Evolutionary conservation across 1,140 invertebrate genomes (phyloP), one percentile per base, ranked within the genome.

Genomic region (Anoplolepis gracilipes): DNA sequence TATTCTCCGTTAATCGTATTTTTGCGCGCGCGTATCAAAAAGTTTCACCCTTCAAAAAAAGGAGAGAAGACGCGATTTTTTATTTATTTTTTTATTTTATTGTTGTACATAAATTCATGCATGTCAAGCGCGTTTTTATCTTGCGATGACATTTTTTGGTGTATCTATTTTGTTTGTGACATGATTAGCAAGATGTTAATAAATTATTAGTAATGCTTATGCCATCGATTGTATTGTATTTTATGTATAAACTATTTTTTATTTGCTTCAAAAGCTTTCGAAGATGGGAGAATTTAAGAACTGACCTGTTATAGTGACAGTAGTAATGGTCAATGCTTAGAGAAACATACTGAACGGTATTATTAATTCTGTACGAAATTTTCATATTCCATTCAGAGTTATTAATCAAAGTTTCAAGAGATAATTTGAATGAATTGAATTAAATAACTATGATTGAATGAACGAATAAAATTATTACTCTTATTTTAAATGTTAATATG

Each of bases 1-100:
- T 82, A 82, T 82, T 46, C 13, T n/a, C 13, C 25, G 55, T 28
- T 82, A 82, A 82, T 82, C 78, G 67, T 82, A 72, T 46, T 57
- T 73, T 59, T 59, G 78, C 53, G 36, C 64, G 39, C 67, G 22
- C 25, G 36, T 30, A 25, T 82, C 67, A 61, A 22, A 73, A 72
- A 82, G 39, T 59, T 82, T 59, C 55, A 36, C 33, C n/a, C 25
- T 49, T n/a, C n/a, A 28, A 73, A 67, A 1, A 57, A 42, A 42
- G 16, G 19, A 30, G 25, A 49, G 42, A 46, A 46, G 3, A 10
- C 10, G 5, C 5, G 39, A 36, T 42, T 11, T 4, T 59, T 57
- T 13, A 19, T 33, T 42, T 19, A 11, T 25, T 57, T 59, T 25
- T 73, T 73, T 2, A 4, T 33, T 59, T 59, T 46, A 3, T 13